Base-by-base conservation (phyloP, 2,797 vertebrate species). In the Girardinus metallicus region DNA sequence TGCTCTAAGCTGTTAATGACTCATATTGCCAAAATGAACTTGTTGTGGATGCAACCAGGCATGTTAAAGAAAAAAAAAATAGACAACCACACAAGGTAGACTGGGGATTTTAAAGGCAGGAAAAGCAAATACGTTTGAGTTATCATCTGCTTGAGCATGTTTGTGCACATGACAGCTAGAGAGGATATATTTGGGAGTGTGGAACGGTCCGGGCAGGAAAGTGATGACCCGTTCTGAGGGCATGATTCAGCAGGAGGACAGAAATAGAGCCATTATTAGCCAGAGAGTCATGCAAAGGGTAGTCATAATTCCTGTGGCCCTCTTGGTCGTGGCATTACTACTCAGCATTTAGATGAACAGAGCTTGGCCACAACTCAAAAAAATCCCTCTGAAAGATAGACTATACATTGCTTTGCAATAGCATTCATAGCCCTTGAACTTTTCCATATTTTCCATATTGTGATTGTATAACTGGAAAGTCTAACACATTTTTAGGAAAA, bases 211-310 rank as follows among this genome's bases (percentile, higher is more conserved):
- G 86, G 83, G 79, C 43, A 68, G 89, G 76, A 80, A 86, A 87
- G 85, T 85, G 86, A 93, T 89, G 92, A 91, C 88, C 88, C 83
- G 81, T 89, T 92, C 85, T 88, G 84, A 88, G 86, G 82, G 80
- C 90, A 91, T 93, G 93, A 95, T 90, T 94, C 94, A 94, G 93
- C 93, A 93, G 81, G 72, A 88, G 82, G 83, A 92, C 88, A 80
- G 88, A 94, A 95, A 94, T 93, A 94, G 90, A 94, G 89, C 82
- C 79, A 88, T 91, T 92, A 94, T 94, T 90, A 91, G 82, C 83
- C 80, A 88, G 90, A 83, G 82, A 90, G 91, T 91, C 70, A 60
- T 82, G 87, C 87, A 90, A 79, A 84, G 83, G 81, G 82, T 86
- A 82, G 80, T 85, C 85, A 92, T 94, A 90, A 93, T 79, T 93